Evolutionary conservation across 2,797 vertebrate species (phyloP).

Genomic region (Scyliorhinus canicula): DNA sequence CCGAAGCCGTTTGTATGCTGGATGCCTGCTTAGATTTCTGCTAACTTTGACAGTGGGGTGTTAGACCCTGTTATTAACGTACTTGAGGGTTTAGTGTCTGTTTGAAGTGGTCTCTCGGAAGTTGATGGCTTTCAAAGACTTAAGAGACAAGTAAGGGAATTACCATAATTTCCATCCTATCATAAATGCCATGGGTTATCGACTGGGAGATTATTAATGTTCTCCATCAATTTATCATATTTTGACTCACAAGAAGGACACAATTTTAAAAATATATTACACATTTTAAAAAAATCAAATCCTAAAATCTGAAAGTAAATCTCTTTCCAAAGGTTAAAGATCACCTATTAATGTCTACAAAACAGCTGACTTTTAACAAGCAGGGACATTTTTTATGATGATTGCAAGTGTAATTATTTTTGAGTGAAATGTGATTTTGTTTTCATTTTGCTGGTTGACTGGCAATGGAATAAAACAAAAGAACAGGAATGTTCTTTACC

Average conservation of each 20-base stretch:
- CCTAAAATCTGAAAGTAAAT: neutral
- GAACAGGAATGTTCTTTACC: neutral
- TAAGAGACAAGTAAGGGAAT: neutral
- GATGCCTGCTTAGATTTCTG: neutral
- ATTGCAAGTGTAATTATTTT: neutral
- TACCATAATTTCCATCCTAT: neutral
- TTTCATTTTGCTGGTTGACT: neutral
- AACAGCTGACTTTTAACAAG: neutral
- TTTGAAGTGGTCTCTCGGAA: neutral
- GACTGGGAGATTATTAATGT: neutral
- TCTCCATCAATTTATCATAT: neutral
- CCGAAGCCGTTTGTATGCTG: neutral
- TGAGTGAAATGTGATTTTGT: neutral
- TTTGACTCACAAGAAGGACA: neutral
- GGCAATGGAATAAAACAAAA: neutral
- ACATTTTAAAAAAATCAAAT: neutral
- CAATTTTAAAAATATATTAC: neutral
- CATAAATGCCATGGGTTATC: neutral
- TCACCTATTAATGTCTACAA: neutral
- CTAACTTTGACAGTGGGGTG: neutral
- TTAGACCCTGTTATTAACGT: neutral
- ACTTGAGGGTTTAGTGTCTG: neutral
- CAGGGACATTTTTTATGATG: neutral
- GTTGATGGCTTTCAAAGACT: neutral
- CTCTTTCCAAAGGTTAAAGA: neutral